Conservation (phyloP, 2,797 vertebrate species). For the Gymnodraco acuticeps region DNA sequence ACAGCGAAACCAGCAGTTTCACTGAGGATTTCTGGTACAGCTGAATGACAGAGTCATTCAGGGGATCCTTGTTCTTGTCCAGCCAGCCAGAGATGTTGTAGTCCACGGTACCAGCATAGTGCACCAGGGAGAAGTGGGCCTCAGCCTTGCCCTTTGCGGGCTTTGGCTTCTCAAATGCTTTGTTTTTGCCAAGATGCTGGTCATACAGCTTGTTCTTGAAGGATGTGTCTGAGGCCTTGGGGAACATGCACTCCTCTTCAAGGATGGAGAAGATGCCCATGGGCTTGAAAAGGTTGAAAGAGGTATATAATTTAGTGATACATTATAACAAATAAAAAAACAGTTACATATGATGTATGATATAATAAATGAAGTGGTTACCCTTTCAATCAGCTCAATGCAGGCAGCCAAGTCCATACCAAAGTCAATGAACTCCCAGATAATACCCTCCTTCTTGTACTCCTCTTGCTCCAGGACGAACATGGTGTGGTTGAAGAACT, state of each 20-base stretch:
- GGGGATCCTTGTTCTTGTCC: constrained; percentile 94
- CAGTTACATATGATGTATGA: background rate
- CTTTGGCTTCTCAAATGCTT: constrained; percentile 92
- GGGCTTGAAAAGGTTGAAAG: constrained; percentile 75
- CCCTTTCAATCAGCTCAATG: constrained; percentile 88
- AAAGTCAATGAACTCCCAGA: constrained; percentile 88
- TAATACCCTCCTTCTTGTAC: constrained; percentile 86
- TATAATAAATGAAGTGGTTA: background rate
- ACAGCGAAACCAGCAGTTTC: constrained; percentile 84
- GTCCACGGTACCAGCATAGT: constrained; percentile 93
- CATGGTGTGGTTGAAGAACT: constrained; percentile 86
- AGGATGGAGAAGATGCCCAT: constrained; percentile 84
- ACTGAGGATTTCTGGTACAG: constrained; percentile 88
- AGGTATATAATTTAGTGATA: background rate
- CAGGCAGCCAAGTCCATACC: constrained; percentile 88
- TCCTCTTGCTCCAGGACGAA: constrained; percentile 86
- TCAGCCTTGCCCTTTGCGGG: constrained; percentile 88
- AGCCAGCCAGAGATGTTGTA: constrained; percentile 92
- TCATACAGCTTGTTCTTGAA: constrained; percentile 93
- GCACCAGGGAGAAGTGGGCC: constrained; percentile 90
- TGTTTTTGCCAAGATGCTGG: constrained; percentile 90
- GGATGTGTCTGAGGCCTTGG: constrained; percentile 87
- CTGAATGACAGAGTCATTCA: constrained; percentile 91
- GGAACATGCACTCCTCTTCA: constrained; percentile 95
- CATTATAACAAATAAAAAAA: background rate